These are phyloP conservation scores for Erethizon dorsatum DNA, from an alignment of 2,797 vertebrate genomes.

Conservation along the genomic window DNA sequence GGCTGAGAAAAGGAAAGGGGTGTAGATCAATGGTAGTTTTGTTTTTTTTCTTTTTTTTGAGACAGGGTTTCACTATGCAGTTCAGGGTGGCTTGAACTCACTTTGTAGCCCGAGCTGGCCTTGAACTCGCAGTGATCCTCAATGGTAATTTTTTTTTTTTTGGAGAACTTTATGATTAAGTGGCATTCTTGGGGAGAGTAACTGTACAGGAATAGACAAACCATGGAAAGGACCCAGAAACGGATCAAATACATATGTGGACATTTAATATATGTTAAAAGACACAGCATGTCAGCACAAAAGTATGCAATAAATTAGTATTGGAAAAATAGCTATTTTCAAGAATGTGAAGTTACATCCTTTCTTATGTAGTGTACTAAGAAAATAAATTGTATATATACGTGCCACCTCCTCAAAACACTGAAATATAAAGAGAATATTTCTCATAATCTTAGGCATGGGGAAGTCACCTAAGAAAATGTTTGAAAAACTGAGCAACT, in stretches of 20 bases:
- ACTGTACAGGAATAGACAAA: background rate
- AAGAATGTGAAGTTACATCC: constrained; percentile 29
- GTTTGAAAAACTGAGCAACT: background rate
- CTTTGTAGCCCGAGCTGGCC: background rate
- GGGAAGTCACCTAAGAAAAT: background rate
- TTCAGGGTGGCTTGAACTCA: background rate
- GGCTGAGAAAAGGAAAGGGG: background rate
- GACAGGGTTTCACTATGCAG: background rate
- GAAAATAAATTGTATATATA: constrained; percentile 23
- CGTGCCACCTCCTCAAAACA: background rate
- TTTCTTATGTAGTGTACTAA: background rate
- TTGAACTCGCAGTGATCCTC: no score
- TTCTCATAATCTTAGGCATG: background rate
- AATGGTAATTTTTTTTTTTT: background rate
- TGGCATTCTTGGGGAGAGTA: background rate
- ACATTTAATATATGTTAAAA: constrained; percentile 20
- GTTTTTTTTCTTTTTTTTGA: background rate
- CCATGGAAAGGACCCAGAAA: background rate
- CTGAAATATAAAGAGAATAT: background rate
- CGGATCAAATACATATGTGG: background rate
- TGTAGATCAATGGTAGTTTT: background rate
- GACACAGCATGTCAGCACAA: background rate
- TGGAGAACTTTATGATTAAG: background rate
- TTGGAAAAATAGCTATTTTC: constrained; percentile 16
- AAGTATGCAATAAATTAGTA: background rate